A percentile compares a stretch with the other conserved stretches of the same genome.
These are phyloP conservation scores for Palythoa grandiflora DNA, from an alignment of 92 coral and sea anemone species.

Conservation along the genomic window DNA sequence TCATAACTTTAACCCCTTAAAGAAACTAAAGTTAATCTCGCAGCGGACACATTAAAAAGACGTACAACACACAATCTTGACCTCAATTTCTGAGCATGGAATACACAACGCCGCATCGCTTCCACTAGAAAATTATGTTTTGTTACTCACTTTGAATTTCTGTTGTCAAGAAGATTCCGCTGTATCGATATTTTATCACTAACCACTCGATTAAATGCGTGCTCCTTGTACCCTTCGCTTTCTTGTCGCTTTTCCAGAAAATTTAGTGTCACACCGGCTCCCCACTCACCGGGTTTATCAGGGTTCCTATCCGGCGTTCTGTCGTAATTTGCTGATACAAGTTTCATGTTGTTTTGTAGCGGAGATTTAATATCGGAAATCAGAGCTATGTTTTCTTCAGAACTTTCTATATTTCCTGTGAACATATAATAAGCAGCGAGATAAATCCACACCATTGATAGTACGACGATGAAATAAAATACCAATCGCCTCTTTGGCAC, in stretches of 20 bases:
- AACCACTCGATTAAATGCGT: conserved; percentile 90
- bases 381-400: conserved; percentile 2
- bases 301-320: conserved; percentile 93
- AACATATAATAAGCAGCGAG: conserved; percentile 83
- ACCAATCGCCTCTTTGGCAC: conserved; percentile 88
- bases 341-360: conserved; percentile 20
- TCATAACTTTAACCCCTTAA: too few species aligned
- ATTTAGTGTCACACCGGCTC: conserved; percentile 83
- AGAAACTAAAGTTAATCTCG: too few species aligned
- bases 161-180: conserved; percentile 83
- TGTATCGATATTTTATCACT: conserved; percentile 96
- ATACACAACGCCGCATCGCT: neutral
- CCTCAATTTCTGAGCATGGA: too few species aligned
- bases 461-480: conserved; percentile 81
- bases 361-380: neutral
- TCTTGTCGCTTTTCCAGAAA: conserved; percentile 93
- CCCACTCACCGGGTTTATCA: conserved; percentile 95
- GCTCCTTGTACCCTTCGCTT: conserved; percentile 86
- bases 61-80: too few species aligned
- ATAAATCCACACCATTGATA: conserved; percentile 90
- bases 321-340: conserved; percentile 68
- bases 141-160: conserved; percentile 90
- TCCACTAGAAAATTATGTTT: neutral
- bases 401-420: conserved; percentile 52
- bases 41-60: too few species aligned